Evolutionary conservation across 2,888 invertebrate genomes (phyloP).

Genomic region (Polia nebulosa): DNA sequence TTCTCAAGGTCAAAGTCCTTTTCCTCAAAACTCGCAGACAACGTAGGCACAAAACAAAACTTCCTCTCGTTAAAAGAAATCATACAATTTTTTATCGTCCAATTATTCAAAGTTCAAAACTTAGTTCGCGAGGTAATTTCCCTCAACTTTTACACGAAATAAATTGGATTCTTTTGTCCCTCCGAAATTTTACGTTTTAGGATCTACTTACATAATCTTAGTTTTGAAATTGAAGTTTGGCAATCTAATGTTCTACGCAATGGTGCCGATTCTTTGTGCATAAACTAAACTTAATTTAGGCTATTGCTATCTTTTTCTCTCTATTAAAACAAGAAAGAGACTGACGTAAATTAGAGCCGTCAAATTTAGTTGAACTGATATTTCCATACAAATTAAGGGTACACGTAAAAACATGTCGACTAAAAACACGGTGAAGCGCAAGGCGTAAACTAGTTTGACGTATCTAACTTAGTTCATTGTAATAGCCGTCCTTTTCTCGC

Average conservation of each 20-base stretch:
- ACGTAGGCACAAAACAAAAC: conserved; percentile 11
- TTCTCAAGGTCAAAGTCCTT: background rate
- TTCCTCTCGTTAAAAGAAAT: conserved; percentile 56
- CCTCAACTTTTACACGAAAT: conserved; percentile 57
- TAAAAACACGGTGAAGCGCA: no score
- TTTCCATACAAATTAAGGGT: no score
- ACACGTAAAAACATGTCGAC: no score
- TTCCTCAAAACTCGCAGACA: background rate
- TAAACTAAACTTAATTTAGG: no score
- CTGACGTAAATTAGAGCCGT: no score
- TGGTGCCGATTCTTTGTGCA: no score
- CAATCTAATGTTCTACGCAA: conserved; percentile 13
- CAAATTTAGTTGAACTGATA: no score
- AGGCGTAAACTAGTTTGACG: no score
- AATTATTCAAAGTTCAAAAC: conserved; percentile 56
- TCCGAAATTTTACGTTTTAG: conserved; percentile 32
- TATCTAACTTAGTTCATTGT: no score
- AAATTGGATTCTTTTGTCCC: conserved; percentile 56
- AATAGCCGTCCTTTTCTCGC: no score
- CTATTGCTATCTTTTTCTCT: no score
- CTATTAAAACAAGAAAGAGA: no score
- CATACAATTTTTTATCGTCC: conserved; percentile 58
- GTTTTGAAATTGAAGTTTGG: conserved; percentile 19
- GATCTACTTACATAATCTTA: conserved; percentile 31
- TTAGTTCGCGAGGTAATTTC: conserved; percentile 57